Percentiles rank a stretch among this genome's conserved stretches.
Evolutionary conservation across 2,113 vertebrate species (phyloP).

Genomic region (Madoqua kirkii): DNA sequence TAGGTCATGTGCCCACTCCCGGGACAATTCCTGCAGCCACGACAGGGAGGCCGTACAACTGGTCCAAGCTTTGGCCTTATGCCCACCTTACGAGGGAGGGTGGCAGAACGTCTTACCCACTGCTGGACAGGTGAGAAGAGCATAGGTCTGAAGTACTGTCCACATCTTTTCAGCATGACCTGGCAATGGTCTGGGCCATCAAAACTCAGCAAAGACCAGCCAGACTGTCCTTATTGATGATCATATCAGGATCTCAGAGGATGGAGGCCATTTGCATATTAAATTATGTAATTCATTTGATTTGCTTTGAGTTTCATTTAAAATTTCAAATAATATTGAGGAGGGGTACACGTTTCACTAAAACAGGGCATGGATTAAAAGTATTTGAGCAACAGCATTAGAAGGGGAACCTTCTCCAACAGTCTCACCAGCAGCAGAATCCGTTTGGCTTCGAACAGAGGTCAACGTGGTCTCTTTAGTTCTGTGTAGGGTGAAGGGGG

Average conservation of each 20-base stretch:
- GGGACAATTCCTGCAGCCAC: background rate
- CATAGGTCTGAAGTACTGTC: background rate
- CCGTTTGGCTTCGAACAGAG: background rate
- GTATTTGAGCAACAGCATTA: background rate
- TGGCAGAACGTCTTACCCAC: background rate
- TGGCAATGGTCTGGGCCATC: background rate
- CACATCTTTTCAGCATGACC: background rate
- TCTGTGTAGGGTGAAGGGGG: background rate
- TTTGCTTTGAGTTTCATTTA: slow-evolving; percentile 18
- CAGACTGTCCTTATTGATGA: background rate
- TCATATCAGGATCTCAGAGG: background rate
- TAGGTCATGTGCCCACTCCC: background rate
- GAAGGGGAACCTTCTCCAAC: background rate
- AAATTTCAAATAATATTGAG: background rate
- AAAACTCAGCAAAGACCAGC: background rate
- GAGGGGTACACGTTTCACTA: background rate
- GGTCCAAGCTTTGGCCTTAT: background rate
- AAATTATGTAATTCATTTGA: background rate
- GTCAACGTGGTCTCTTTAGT: background rate
- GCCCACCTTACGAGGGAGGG: background rate
- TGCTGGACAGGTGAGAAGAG: background rate
- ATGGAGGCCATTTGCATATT: background rate
- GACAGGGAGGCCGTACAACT: background rate
- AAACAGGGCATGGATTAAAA: background rate
- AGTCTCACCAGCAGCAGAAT: background rate